Evolutionary conservation across 2,888 invertebrate species (phyloP).

Genomic region (Bombyx huttoni): DNA sequence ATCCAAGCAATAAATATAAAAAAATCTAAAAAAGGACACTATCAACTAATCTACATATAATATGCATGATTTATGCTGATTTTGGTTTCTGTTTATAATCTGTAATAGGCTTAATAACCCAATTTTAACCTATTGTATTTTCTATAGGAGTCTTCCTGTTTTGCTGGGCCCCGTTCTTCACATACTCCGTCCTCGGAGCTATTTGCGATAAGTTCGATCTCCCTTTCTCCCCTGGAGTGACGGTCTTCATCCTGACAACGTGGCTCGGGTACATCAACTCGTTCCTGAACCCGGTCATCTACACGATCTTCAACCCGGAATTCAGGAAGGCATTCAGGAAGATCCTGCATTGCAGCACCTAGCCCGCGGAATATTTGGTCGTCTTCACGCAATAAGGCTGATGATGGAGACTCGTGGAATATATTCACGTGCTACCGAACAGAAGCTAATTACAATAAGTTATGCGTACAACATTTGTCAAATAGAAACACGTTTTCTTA

Average conservation of each 20-base stretch:
- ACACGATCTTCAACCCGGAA: slow-evolving; percentile 96
- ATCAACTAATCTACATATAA: too few relatives aligned
- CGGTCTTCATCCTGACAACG: slow-evolving; percentile 93
- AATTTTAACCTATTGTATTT: background rate
- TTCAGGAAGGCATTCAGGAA: slow-evolving; percentile 98
- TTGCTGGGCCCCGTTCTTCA: slow-evolving; percentile 99
- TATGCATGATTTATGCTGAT: too few relatives aligned
- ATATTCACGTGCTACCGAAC: slow-evolving; percentile 1
- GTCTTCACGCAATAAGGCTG: slow-evolving; percentile 52
- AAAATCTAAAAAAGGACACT: too few relatives aligned
- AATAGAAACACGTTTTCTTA: slow-evolving; percentile 15
- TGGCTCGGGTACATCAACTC: slow-evolving; percentile 99
- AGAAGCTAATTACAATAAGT: too few relatives aligned
- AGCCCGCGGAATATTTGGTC: slow-evolving; percentile 60
- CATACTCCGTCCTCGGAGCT: slow-evolving; percentile 97
- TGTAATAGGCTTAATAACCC: too few relatives aligned
- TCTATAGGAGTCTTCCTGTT: slow-evolving; percentile 92
- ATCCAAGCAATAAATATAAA: too few relatives aligned
- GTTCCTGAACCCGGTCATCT: slow-evolving; percentile 93
- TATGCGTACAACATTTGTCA: background rate
- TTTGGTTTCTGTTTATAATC: too few relatives aligned
- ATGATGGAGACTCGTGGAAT: slow-evolving; percentile 3
- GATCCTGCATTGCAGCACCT: slow-evolving; percentile 81
- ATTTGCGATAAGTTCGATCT: slow-evolving; percentile 90
- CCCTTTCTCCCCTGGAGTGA: slow-evolving; percentile 86